Evolutionary conservation across 2,113 vertebrate genomes (phyloP).

Genomic region (Orientallactaga bullata): DNA sequence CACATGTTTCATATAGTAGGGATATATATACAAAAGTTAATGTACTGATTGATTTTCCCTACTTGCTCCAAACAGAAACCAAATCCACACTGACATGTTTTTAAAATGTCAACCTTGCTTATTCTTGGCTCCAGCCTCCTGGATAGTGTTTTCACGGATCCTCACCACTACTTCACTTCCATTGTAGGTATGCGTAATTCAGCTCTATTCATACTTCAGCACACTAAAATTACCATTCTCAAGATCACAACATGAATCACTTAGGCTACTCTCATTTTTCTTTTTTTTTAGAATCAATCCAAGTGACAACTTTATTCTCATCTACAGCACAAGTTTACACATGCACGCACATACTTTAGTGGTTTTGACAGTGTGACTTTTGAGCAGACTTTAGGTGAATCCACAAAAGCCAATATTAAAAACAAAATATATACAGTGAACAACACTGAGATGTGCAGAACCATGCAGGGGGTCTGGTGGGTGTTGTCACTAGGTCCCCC

Average conservation of each 20-base stretch:
- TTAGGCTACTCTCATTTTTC: not conserved
- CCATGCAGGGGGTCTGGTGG: too few species aligned
- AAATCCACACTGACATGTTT: not conserved
- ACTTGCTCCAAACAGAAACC: slow-evolving; percentile 22
- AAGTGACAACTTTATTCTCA: too few species aligned
- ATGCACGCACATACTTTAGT: too few species aligned
- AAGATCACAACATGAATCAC: slow-evolving; percentile 14
- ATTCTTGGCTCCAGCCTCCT: not conserved
- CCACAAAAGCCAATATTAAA: too few species aligned
- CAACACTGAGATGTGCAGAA: too few species aligned
- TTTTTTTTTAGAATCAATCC: too few species aligned
- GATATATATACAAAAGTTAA: not conserved
- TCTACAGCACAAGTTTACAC: too few species aligned
- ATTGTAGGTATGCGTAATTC: not conserved
- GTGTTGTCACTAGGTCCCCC: too few species aligned
- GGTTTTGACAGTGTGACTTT: too few species aligned
- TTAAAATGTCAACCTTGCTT: not conserved
- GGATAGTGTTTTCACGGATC: not conserved
- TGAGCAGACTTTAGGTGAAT: too few species aligned
- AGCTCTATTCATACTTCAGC: not conserved
- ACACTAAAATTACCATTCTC: slow-evolving; percentile 5
- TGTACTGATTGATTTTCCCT: slow-evolving; percentile 7
- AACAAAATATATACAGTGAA: too few species aligned
- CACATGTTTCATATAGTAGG: too few species aligned
- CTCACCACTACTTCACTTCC: not conserved